phyloP scores from a whole-genome alignment of 2,888 invertebrate species.

The Tubiluchus corallicola region DNA sequence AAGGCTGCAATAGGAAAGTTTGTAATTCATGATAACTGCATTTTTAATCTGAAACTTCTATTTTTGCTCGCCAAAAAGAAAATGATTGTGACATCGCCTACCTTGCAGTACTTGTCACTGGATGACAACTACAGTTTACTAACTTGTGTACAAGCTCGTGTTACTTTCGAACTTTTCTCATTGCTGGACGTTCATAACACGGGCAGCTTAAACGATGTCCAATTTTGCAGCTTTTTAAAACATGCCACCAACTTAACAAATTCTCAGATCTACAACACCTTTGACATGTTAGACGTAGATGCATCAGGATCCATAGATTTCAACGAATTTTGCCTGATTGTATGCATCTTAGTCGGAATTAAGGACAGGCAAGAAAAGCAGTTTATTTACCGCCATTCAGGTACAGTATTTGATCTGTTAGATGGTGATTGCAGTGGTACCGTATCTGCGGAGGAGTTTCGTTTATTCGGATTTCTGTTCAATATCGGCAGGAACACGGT shows the following conservation, averaged over 20 bases:
- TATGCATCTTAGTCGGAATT: conserved; percentile 20
- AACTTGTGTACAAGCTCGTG: conserved; percentile 15
- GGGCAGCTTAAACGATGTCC: conserved; percentile 18
- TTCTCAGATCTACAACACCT: conserved; percentile 17
- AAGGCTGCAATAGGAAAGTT: too few relatives aligned
- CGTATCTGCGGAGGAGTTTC: conserved; percentile 19
- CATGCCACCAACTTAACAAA: conserved; percentile 16
- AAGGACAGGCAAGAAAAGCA: conserved; percentile 22
- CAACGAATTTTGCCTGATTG: conserved; percentile 23
- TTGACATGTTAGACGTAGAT: conserved; percentile 23
- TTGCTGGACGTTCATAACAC: conserved; percentile 17
- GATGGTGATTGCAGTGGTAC: conserved; percentile 21
- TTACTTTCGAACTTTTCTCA: conserved; percentile 19
- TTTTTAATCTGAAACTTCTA: too few relatives aligned
- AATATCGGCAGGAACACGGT: conserved; percentile 17
- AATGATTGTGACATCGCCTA: too few relatives aligned
- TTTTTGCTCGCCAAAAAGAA: too few relatives aligned
- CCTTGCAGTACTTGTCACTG: conserved; percentile 15
- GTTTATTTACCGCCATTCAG: conserved; percentile 21
- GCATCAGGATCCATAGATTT: conserved; percentile 23
- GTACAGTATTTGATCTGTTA: conserved; percentile 22
- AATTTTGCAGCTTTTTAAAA: conserved; percentile 18
- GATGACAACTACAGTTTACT: conserved; percentile 19
- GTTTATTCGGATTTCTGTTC: conserved; percentile 21
- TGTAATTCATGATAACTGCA: too few relatives aligned